These are phyloP conservation scores for Liopterus haemorrhoidalis DNA, from an alignment of 2,888 invertebrate genomes.

Conservation along the genomic window DNA sequence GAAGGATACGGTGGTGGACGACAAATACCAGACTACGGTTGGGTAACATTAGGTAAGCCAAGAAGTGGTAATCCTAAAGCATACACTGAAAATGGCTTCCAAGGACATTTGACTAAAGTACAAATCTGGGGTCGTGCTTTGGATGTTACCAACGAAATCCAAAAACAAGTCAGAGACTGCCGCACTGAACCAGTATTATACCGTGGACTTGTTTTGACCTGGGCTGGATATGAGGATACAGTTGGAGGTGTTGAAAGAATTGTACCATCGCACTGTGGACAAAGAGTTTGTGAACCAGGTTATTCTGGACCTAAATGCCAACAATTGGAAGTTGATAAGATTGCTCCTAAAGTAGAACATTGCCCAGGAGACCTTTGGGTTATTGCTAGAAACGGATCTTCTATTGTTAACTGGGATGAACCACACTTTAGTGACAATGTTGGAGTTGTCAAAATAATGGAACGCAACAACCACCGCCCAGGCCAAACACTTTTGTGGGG, in stretches of 20 bases:
- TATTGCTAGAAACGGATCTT: conserved; percentile 85
- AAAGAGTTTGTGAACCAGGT: conserved; percentile 80
- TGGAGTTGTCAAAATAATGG: conserved; percentile 70
- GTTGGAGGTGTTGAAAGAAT: conserved; percentile 84
- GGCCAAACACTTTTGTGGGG: conserved; percentile 88
- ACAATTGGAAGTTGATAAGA: conserved; percentile 76
- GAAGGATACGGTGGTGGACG: conserved; percentile 83
- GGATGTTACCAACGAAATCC: conserved; percentile 86
- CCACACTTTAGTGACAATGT: conserved; percentile 88
- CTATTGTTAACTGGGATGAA: conserved; percentile 86
- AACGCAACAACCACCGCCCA: conserved; percentile 79
- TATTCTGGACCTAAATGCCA: conserved; percentile 81
- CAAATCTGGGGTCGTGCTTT: conserved; percentile 91
- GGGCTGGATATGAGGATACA: conserved; percentile 89
- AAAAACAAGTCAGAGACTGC: conserved; percentile 89
- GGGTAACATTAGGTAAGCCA: conserved; percentile 88
- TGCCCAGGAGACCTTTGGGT: conserved; percentile 94
- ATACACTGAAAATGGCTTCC: conserved; percentile 87
- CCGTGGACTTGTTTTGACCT: conserved; percentile 77
- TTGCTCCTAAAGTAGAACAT: conserved; percentile 78
- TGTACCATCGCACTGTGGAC: conserved; percentile 88
- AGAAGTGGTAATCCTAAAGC: conserved; percentile 73
- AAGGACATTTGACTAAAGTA: conserved; percentile 88
- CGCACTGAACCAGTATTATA: conserved; percentile 87
- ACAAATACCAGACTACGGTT: conserved; percentile 76